A percentile compares a stretch with the other conserved stretches of the same genome.
Conservation (phyloP, 2,888 invertebrate genomes). For the Machimus atricapillus region DNA sequence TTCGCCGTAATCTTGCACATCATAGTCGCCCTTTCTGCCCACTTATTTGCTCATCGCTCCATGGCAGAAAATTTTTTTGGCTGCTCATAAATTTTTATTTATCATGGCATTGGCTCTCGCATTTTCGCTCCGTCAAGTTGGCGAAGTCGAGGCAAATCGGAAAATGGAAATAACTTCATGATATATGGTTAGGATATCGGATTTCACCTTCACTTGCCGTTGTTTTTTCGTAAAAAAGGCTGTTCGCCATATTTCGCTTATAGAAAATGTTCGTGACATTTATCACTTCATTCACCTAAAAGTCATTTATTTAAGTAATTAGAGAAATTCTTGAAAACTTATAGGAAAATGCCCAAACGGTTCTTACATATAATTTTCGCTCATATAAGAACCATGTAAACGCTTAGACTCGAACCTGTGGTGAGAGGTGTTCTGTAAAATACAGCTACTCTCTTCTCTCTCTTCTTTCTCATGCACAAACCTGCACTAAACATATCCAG, state of each 20-base stretch:
- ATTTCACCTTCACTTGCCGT: not conserved
- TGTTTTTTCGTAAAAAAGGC: not conserved
- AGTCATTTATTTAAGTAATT: no score
- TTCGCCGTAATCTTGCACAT: not conserved
- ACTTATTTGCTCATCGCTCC: slow-evolving; percentile 21
- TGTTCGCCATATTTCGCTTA: not conserved
- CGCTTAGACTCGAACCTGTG: not conserved
- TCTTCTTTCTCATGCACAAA: no score
- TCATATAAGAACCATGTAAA: not conserved
- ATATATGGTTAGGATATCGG: not conserved
- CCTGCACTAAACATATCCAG: no score
- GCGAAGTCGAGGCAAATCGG: not conserved
- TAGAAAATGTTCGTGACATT: not conserved
- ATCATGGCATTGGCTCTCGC: slow-evolving; percentile 14
- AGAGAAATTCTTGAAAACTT: no score
- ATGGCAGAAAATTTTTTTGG: slow-evolving; percentile 25
- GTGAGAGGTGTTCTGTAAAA: no score
- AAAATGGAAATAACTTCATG: not conserved
- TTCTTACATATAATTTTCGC: no score
- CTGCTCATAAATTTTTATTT: slow-evolving; percentile 37
- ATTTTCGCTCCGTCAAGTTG: not conserved
- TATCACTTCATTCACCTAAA: not conserved
- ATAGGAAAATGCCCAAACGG: no score
- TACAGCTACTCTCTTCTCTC: no score
- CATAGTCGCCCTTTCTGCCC: not conserved